phyloP scores from a whole-genome alignment of 2,113 vertebrate genomes.

The Perca schrenkii region DNA sequence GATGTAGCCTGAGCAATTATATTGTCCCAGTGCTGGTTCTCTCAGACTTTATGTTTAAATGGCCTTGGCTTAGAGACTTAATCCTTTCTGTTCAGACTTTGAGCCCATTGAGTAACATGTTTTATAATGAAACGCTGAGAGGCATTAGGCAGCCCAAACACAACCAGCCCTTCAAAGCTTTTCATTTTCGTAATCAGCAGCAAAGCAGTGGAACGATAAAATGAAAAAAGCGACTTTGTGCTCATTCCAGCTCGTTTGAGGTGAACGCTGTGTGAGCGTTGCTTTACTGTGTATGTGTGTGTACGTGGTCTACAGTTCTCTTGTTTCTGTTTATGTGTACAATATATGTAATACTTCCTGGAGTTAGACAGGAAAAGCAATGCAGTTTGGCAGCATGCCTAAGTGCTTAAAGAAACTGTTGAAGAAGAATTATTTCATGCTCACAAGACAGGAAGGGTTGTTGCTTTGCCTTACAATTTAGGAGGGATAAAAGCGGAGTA shows the following conservation, averaged over 20 bases:
- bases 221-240: conserved; percentile 52
- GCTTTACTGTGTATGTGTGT: conserved; percentile 4
- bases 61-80: conserved; percentile 66
- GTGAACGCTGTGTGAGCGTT: conserved; percentile 8
- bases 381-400: conserved; percentile 49
- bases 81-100: conserved; percentile 76
- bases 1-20: neutral
- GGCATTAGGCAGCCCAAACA: conserved; percentile 63
- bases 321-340: conserved; percentile 65
- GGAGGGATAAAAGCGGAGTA: conserved; percentile 29
- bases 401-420: conserved; percentile 53
- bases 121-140: conserved; percentile 70
- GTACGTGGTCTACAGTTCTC: conserved; percentile 15
- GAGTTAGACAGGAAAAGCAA: conserved; percentile 44
- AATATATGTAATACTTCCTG: conserved; percentile 50
- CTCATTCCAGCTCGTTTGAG: conserved; percentile 56
- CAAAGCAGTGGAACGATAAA: conserved; percentile 55
- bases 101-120: conserved; percentile 76
- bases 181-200: conserved; percentile 80
- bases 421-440: conserved; percentile 56
- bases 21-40: conserved; percentile 21
- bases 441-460: conserved; percentile 46
- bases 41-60: conserved; percentile 59
- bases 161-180: conserved; percentile 66
- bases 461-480: conserved; percentile 33